These are phyloP conservation scores for Panthera tigris DNA, from an alignment of 2,113 vertebrate species.

Conservation along the genomic window DNA sequence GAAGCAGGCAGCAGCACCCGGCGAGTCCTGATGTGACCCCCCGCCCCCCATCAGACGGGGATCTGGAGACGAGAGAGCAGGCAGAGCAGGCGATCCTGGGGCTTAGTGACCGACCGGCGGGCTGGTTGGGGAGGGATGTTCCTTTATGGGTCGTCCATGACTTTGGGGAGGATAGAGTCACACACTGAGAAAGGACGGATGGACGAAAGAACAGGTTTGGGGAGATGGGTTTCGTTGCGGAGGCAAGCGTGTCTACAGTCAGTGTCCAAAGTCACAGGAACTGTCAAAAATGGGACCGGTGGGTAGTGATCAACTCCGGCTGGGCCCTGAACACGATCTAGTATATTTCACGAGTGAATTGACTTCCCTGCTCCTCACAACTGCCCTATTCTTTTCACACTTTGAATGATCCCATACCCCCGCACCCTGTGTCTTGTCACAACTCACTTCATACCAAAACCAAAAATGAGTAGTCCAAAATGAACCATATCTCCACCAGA, in stretches of 20 bases:
- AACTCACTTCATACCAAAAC: neutral
- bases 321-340: neutral
- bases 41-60: neutral
- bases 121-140: neutral
- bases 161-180: too few relatives aligned
- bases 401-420: neutral
- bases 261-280: neutral
- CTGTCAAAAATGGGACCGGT: neutral
- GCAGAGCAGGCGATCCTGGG: fast-evolving
- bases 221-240: neutral
- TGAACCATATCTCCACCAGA: neutral
- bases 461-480: neutral
- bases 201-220: neutral
- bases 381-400: neutral
- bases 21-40: neutral
- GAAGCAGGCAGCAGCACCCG: neutral
- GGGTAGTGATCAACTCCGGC: neutral
- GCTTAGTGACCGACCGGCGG: too few relatives aligned
- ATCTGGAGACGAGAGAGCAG: neutral
- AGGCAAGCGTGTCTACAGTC: neutral
- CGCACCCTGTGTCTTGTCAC: too few relatives aligned
- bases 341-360: neutral
- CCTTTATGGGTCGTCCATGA: fast-evolving
- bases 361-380: neutral
- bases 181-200: neutral